Evolutionary conservation across 2,113 vertebrate species (phyloP).

Genomic region (Labeo rohita): DNA sequence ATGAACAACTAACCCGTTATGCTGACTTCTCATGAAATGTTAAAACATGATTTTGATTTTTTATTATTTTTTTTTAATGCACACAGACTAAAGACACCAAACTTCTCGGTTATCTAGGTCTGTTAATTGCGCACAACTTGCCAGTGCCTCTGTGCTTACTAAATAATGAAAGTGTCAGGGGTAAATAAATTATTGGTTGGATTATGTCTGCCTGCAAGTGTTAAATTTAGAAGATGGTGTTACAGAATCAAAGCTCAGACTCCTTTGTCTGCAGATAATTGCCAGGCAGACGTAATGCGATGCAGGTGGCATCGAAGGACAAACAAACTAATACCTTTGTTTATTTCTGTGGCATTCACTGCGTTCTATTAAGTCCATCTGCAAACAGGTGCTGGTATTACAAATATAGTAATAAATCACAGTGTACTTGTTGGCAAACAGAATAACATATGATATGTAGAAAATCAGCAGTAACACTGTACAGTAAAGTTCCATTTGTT

Average conservation of each 20-base stretch:
- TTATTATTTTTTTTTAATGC: neutral
- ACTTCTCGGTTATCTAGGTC: slow-evolving; percentile 25
- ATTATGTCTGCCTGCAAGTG: slow-evolving; percentile 58
- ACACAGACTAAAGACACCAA: neutral
- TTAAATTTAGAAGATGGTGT: slow-evolving; percentile 61
- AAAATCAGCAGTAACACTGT: neutral
- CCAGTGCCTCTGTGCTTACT: slow-evolving; percentile 52
- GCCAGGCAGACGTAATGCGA: slow-evolving; percentile 51
- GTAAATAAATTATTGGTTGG: slow-evolving; percentile 64
- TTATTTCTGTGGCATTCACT: neutral
- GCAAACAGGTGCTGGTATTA: neutral
- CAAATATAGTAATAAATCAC: neutral
- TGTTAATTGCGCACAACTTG: slow-evolving; percentile 51
- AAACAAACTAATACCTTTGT: slow-evolving; percentile 14
- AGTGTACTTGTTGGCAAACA: neutral
- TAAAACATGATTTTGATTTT: neutral
- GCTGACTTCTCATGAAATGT: too few species aligned
- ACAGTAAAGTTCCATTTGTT: neutral
- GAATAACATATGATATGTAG: neutral
- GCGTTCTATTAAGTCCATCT: neutral
- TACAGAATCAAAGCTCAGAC: slow-evolving; percentile 56
- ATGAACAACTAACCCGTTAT: neutral
- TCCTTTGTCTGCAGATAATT: slow-evolving; percentile 55
- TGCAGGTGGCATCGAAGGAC: slow-evolving; percentile 49
- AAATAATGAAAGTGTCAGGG: slow-evolving; percentile 59